Percentiles rank a stretch among this genome's conserved stretches.
Conservation (phyloP, 2,113 vertebrate genomes). For the Antennarius striatus region DNA sequence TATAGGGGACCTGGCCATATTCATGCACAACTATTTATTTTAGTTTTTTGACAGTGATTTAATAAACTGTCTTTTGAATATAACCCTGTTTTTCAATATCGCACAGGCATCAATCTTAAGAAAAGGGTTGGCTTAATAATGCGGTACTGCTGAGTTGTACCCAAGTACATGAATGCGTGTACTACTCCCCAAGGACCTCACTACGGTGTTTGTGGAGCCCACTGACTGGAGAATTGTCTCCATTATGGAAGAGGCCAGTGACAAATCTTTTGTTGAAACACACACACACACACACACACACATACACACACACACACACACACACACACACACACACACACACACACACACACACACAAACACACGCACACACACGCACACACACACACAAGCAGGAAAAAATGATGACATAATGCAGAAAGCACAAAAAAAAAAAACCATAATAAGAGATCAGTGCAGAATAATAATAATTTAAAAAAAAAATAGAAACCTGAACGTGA, state of each 20-base stretch:
- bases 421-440: neutral
- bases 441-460: no score
- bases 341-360: neutral
- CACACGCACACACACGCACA: neutral
- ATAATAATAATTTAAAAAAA: neutral
- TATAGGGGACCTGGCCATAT: conserved; percentile 8
- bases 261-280: neutral
- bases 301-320: neutral
- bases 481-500: neutral
- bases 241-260: neutral
- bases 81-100: neutral
- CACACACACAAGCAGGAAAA: neutral
- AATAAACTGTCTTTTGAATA: conserved; percentile 7
- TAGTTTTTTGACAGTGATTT: neutral
- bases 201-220: conserved; percentile 3
- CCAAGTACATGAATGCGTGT: neutral
- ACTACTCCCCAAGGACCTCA: neutral
- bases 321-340: neutral
- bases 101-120: neutral
- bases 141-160: neutral
- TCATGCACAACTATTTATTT: conserved; percentile 18
- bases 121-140: conserved; percentile 10
- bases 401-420: neutral
- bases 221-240: neutral
- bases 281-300: neutral